Evolutionary conservation across 2,113 vertebrate species (phyloP), one percentile per base, ranked within the genome.

Genomic region (Garra rufa): DNA sequence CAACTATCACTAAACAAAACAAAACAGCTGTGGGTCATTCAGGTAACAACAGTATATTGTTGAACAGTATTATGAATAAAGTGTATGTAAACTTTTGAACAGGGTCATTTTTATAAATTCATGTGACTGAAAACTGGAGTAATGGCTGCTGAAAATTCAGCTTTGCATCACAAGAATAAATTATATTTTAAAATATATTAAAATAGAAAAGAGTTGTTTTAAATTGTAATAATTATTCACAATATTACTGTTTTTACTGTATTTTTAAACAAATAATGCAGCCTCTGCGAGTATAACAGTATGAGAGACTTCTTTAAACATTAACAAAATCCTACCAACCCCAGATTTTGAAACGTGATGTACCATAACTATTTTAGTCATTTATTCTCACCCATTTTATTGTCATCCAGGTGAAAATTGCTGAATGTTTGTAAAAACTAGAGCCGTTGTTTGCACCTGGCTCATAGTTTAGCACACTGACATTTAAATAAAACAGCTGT

Each of bases 401-500:
- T 24, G 3, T 57, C 55, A 3, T 10, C 21, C 55, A 57, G 9
- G 2, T 41, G 1, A n/a, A 70, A 70, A 43, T 43, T 0, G 14
- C 55, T 78, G 38, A 57, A 34, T 21, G 28, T 76, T n/a, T 57
- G 75, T 52, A 19, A 50, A 48, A 75, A 46, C n/a, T 48, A 48
- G 8, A 50, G 48, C 9, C 43, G 8, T 24, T 44, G 13, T 57
- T 17, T 63, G 41, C 38, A 63, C 4, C 55, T 24, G 10, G 3
- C 19, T 43, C 30, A 57, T 14, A 43, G 76, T 63, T 79, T 44
- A 44, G 3, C 55, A 43, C 19, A 0, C 6, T 26, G 52, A 1
- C n/a, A 26, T 59, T 41, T 57, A 2, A 26, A 28, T 15, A 11
- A 28, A 15, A 63, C 21, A 28, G 3, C 76, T 61, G 57, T 11